phyloP scores from a whole-genome alignment of 2,113 vertebrate species.

The Cebus imitator region DNA sequence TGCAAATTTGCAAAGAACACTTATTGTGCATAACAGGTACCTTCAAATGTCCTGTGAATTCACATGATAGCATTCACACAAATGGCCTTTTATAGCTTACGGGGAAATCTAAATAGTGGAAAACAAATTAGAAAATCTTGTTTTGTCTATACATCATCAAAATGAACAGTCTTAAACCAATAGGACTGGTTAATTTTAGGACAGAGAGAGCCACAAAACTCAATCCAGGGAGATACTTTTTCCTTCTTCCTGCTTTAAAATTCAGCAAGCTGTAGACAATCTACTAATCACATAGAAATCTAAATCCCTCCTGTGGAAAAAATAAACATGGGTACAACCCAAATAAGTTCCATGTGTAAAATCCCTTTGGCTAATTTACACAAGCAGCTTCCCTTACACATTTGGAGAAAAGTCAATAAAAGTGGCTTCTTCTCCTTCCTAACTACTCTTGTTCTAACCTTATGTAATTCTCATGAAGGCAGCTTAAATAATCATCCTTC shows the following conservation, averaged over 20 bases:
- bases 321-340: constrained; percentile 48
- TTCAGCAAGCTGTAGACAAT: neutral
- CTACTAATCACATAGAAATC: constrained; percentile 47
- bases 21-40: neutral
- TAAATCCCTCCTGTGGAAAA: constrained; percentile 37
- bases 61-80: neutral
- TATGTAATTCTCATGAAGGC: constrained; percentile 10
- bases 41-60: neutral
- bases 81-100: neutral
- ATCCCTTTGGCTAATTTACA: constrained; percentile 30
- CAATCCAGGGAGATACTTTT: neutral
- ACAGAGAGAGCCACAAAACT: neutral
- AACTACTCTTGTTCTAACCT: neutral
- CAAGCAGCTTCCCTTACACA: constrained; percentile 37
- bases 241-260: constrained; percentile 4
- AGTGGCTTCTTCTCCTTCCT: neutral
- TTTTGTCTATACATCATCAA: neutral
- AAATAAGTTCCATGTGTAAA: constrained; percentile 63
- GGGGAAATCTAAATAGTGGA: neutral
- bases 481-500: neutral
- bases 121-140: neutral
- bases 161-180: constrained; percentile 1
- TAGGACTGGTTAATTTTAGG: neutral
- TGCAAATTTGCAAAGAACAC: neutral
- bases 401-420: neutral